Base-by-base conservation (phyloP, 2,113 vertebrate genomes). In the Cichladusa arquata region DNA sequence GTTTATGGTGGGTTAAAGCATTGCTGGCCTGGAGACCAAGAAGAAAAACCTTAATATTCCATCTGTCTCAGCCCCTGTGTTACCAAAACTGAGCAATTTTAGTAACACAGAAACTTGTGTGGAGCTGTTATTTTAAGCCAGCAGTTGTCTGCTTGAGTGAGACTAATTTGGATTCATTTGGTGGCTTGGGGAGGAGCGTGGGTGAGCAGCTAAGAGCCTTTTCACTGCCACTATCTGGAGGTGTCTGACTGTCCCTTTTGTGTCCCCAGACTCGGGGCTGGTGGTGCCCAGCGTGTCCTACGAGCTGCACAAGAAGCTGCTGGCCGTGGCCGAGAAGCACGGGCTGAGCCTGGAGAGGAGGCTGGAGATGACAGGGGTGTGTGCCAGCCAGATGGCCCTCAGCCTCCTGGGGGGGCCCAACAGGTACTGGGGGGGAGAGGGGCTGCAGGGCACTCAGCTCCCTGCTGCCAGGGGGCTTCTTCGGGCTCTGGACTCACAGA, bases 361-460 rank as follows among this genome's bases (percentile, higher is more conserved):
- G 90, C 98, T 99, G 95, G 99, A 99, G 98, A 99, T 99, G 99
- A 99, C 99, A 0, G 99, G 99, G 6, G 98, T 99, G 51, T 99
- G 99, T 40, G 99, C 99, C 40, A 99, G 99, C 97, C 99, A 99
- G 97, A 99, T 99, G 99, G 98, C 99, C 19, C 98, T 99, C 47
- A 99, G 99, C 19, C 97, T 99, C 29, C 98, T 99, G 0, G 99
- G 99, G 87, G 99, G 99, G 15, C 99, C 99, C 82, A 99, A 99
- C 98, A 99, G 99, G 99, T 99, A 97, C 97, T 50, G 3, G 16
- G 13, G 6, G 13, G 45, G 24, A 22, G 5, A 24, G 22, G 47
- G 48, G 38, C 50, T 2, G 8, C 72, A 50, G 54, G 40, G 69
- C 12, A 12, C 60, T 11, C 40, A 65, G 45, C 50, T 29, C 16